Percentiles rank a stretch among this genome's conserved stretches.
Conservation (phyloP, 1,140 invertebrate species). For the Mya arenaria region DNA sequence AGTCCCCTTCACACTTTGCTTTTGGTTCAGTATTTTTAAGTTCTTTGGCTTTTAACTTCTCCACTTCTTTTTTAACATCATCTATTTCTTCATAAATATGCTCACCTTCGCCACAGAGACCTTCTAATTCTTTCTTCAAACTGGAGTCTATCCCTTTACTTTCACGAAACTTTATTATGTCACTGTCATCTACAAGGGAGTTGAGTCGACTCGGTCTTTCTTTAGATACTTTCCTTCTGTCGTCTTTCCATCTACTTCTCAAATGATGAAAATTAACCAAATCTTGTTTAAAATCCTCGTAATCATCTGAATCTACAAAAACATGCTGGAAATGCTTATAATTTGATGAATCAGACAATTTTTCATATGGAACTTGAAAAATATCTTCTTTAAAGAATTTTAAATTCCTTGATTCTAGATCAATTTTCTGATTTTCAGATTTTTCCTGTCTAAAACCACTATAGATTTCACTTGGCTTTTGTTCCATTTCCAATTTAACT, state of each 20-base stretch:
- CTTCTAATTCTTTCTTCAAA: too few relatives aligned
- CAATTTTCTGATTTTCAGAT: slow-evolving; percentile 50
- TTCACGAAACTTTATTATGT: neutral
- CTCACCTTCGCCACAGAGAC: too few relatives aligned
- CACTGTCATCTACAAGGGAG: neutral
- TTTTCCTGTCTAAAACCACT: slow-evolving; percentile 30
- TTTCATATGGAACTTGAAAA: slow-evolving; percentile 68
- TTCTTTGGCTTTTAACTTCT: neutral
- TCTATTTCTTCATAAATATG: neutral
- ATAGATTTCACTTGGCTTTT: slow-evolving; percentile 24
- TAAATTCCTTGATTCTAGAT: slow-evolving; percentile 50
- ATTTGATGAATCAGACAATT: slow-evolving; percentile 59
- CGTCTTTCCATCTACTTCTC: slow-evolving; percentile 36
- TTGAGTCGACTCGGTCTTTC: slow-evolving; percentile 25
- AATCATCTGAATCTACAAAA: slow-evolving; percentile 75
- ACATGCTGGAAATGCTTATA: slow-evolving; percentile 70
- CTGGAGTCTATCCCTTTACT: neutral
- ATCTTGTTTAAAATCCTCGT: slow-evolving; percentile 77
- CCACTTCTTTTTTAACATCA: neutral
- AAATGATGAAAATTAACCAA: slow-evolving; percentile 65
- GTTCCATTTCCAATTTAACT: slow-evolving; percentile 53
- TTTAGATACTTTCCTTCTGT: slow-evolving; percentile 47
- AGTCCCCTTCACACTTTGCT: neutral
- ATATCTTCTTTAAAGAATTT: slow-evolving; percentile 66
- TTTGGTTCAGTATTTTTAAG: neutral